These are phyloP conservation scores for Nipponacmea schrenckii DNA, from an alignment of 2,888 invertebrate genomes.

Conservation along the genomic window DNA sequence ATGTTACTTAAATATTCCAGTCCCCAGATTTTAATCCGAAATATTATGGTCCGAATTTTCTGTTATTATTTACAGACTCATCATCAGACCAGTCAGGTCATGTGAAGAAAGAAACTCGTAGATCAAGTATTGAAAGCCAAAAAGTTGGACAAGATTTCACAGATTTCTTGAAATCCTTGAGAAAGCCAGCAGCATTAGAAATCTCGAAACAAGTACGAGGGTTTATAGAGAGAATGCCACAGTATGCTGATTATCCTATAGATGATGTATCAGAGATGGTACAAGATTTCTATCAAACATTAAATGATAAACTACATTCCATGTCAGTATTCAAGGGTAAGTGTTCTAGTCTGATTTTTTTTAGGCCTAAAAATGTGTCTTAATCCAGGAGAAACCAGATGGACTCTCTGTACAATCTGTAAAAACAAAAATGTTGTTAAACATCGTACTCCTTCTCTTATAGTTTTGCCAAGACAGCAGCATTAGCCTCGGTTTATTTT, in stretches of 20 bases:
- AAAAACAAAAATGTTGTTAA: too few species aligned
- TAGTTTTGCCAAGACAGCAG: too few species aligned
- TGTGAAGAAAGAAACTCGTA: slow-evolving; percentile 38
- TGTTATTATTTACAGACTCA: slow-evolving; percentile 24
- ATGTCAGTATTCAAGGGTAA: slow-evolving; percentile 67
- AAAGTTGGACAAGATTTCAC: slow-evolving; percentile 67
- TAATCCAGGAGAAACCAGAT: too few species aligned
- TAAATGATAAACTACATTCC: slow-evolving; percentile 78
- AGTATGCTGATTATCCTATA: slow-evolving; percentile 66
- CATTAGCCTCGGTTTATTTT: too few species aligned
- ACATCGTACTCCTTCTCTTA: too few species aligned
- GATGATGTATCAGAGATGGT: slow-evolving; percentile 84
- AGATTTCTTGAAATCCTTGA: slow-evolving; percentile 65
- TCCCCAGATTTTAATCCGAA: background rate
- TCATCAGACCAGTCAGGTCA: slow-evolving; percentile 15
- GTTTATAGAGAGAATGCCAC: slow-evolving; percentile 66
- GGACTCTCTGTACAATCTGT: too few species aligned
- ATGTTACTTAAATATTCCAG: too few species aligned
- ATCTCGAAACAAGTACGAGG: slow-evolving; percentile 76
- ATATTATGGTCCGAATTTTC: too few species aligned
- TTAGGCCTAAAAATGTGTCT: too few species aligned
- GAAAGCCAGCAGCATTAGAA: slow-evolving; percentile 66
- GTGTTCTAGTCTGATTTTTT: background rate
- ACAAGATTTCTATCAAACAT: slow-evolving; percentile 87
- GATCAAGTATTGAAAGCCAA: slow-evolving; percentile 65